Evolutionary conservation across 1,140 invertebrate species (phyloP).

Genomic region (Caenorhabditis remanei): DNA sequence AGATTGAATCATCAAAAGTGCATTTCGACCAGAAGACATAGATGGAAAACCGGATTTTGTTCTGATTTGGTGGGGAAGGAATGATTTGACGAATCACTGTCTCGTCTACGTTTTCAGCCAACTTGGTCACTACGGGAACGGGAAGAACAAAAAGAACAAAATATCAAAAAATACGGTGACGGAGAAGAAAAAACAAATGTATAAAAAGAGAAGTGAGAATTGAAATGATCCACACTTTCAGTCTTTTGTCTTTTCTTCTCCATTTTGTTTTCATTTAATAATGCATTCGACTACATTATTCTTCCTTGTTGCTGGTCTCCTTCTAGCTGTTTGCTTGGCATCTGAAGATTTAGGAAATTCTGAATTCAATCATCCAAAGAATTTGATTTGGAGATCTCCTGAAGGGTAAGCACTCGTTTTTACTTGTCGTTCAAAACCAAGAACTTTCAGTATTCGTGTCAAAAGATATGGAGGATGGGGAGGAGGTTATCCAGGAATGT

Average conservation of each 20-base stretch:
- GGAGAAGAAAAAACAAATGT: neutral
- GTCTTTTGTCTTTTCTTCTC: neutral
- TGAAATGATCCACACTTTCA: neutral
- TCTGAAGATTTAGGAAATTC: neutral
- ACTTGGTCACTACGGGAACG: slow-evolving; percentile 26
- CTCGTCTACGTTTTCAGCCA: slow-evolving; percentile 21
- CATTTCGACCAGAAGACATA: slow-evolving; percentile 22
- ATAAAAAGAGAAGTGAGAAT: neutral
- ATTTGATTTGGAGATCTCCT: slow-evolving; percentile 1
- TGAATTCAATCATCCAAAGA: neutral
- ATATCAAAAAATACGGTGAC: slow-evolving; percentile 6
- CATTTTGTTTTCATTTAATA: neutral
- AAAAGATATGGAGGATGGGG: slow-evolving; percentile 5
- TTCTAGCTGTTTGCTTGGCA: neutral
- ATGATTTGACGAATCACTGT: slow-evolving; percentile 25
- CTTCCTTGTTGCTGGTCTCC: neutral
- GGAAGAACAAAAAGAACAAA: neutral
- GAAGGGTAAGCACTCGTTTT: neutral
- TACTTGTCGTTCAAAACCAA: neutral
- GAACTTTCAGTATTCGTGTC: neutral
- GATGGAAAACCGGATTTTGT: slow-evolving; percentile 10
- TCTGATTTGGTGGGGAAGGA: neutral
- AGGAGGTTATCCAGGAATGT: neutral
- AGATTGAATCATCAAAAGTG: slow-evolving; percentile 27
- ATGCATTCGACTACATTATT: slow-evolving; percentile 3